Evolutionary conservation across 2,888 invertebrate genomes (phyloP).

Genomic region (Athripsodes cinereus): DNA sequence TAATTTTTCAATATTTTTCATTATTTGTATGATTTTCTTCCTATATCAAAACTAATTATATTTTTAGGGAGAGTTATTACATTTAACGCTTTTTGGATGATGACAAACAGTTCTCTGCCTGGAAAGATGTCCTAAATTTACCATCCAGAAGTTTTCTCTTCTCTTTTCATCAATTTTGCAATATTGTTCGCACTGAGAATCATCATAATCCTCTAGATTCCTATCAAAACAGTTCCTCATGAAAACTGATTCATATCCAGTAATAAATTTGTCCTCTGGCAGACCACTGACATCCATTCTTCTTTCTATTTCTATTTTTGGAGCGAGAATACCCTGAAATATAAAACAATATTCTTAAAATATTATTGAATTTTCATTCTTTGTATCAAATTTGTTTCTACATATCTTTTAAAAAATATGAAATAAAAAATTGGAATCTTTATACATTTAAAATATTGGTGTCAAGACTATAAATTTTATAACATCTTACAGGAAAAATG

Average conservation of each 20-base stretch:
- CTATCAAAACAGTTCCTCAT: not conserved
- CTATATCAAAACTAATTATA: too few species aligned
- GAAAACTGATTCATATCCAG: not conserved
- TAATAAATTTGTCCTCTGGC: slow-evolving; percentile 28
- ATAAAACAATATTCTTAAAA: too few species aligned
- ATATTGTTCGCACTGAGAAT: not conserved
- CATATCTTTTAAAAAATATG: too few species aligned
- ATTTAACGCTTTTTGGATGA: not conserved
- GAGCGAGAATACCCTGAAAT: slow-evolving; percentile 60
- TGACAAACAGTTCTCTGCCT: not conserved
- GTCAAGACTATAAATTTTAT: too few species aligned
- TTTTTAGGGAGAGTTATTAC: not conserved
- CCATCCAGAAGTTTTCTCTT: not conserved
- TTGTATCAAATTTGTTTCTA: too few species aligned
- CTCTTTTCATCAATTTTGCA: not conserved
- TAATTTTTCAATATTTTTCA: too few species aligned
- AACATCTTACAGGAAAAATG: slow-evolving; percentile 55
- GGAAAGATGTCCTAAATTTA: not conserved
- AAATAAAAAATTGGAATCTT: too few species aligned
- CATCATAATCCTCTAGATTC: not conserved
- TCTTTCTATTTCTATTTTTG: slow-evolving; percentile 64
- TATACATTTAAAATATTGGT: too few species aligned
- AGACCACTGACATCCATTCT: slow-evolving; percentile 35
- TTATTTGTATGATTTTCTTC: too few species aligned
- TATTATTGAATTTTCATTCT: too few species aligned